A percentile compares a stretch with the other conserved stretches of the same genome.
Conservation (phyloP, 2,797 vertebrate species). For the Pseudotriccus pelzelni region DNA sequence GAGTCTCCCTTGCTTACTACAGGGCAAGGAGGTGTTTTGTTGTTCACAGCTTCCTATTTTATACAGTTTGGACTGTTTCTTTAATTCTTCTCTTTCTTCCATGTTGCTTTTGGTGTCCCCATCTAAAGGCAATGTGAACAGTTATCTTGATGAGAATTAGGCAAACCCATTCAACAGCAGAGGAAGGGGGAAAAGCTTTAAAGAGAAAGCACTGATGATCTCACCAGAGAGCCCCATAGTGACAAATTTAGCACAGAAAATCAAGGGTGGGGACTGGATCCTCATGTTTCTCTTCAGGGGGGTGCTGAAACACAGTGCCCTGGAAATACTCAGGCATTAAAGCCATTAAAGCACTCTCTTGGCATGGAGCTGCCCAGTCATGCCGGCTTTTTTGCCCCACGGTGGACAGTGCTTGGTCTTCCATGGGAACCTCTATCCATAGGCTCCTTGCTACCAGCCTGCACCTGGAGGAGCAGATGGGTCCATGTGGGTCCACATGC, state of each 20-base stretch:
- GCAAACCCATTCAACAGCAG: background rate
- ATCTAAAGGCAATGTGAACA: background rate
- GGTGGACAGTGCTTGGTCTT: fast-evolving
- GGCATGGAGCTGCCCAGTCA: background rate
- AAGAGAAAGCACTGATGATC: background rate
- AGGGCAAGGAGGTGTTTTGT: background rate
- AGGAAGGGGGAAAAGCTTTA: background rate
- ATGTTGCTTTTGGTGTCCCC: background rate
- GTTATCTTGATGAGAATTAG: background rate
- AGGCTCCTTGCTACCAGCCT: background rate
- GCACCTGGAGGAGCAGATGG: background rate
- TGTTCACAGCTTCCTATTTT: background rate
- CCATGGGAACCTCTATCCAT: background rate
- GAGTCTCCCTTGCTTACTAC: background rate
- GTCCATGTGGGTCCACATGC: fast-evolving
- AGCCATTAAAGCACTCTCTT: background rate
- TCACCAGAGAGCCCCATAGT: background rate
- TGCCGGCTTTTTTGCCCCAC: fast-evolving
- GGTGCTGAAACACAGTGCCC: fast-evolving
- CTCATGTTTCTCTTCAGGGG: background rate
- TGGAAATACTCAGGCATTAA: background rate
- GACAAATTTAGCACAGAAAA: background rate
- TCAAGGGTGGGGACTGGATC: background rate
- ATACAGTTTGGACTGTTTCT: background rate
- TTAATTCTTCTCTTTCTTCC: background rate